Evolutionary conservation across 2,797 vertebrate genomes (phyloP), one percentile per base, ranked within the genome.

Genomic region (Falco columbarius): DNA sequence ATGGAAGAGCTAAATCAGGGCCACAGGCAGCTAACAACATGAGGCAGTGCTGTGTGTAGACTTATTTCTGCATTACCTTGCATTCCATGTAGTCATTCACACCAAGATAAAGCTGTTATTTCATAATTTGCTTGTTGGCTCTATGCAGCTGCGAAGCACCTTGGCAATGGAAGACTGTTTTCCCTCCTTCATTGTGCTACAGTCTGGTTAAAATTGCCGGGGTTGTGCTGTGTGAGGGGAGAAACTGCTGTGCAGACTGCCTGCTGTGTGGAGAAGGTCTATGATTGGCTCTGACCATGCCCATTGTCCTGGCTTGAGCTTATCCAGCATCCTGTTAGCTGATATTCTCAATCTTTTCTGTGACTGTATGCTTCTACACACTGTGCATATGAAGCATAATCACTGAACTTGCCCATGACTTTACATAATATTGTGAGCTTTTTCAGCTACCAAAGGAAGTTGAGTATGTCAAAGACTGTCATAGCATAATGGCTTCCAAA

Each of bases 261-360:
- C 20, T 40, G 30, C 49, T 79, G 29, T 36, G 26, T 52, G 63
- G 19, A 63, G 44, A 32, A 58, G 22, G 82, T 88, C 68, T 77
- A 0, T 52, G 71, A 49, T 10, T 62, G 70, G 1, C 27, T 59
- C 34, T 81, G 11, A 40, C 51, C 4, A 1, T 89, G 49, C 1
- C 5, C 0, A 0, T 77, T 71, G 14, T 70, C 42, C 36, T 92
- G 56, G 7, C 30, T 65, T 24, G 23, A 32, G 10, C n/a, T 63
- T 34, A 22, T 85, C 82, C 32, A 80, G 22, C 51, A 34, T 84
- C 29, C 10, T 0, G 0, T 32, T 40, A 62, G n/a, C 19, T 86
- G 54, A 19, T 61, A 15, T 10, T 67, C 9, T 68, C 14, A 54
- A 4, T 61, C 15, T 51, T 76, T 46, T 47, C 18, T 62, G 24